These are phyloP conservation scores for Petrocephalus microphthalmus DNA, from an alignment of 2,113 vertebrate species.

Conservation along the genomic window DNA sequence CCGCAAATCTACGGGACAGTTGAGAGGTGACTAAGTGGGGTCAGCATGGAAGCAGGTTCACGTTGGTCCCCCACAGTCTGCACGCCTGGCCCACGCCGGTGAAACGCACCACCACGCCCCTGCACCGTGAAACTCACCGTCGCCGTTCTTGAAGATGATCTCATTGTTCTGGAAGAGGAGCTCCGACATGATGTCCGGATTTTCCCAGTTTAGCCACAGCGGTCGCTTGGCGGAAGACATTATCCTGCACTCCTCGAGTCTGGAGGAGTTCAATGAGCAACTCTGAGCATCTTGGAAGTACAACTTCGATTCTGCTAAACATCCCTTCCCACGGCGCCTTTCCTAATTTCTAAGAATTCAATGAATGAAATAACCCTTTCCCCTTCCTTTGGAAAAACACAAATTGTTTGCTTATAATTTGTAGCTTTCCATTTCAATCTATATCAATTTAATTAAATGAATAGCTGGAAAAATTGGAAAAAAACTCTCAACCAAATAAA, in stretches of 20 bases:
- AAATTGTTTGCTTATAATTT: background rate
- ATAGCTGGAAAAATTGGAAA: background rate
- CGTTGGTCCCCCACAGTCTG: too few species aligned
- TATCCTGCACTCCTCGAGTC: constrained; percentile 96
- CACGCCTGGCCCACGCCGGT: too few species aligned
- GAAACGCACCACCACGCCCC: background rate
- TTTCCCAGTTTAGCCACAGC: constrained; percentile 97
- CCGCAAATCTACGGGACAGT: constrained; percentile 74
- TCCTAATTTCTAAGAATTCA: background rate
- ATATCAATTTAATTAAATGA: background rate
- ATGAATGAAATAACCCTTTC: background rate
- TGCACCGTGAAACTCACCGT: constrained; percentile 67
- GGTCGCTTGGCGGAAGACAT: constrained; percentile 98
- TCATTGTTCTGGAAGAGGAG: constrained; percentile 97
- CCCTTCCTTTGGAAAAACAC: background rate
- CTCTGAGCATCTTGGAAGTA: background rate
- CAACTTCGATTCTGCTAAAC: background rate
- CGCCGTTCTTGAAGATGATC: constrained; percentile 98
- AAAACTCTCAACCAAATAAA: background rate
- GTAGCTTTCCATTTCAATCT: background rate
- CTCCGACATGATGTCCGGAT: constrained; percentile 98
- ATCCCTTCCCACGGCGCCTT: background rate
- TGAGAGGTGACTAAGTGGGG: background rate
- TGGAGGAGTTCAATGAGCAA: constrained; percentile 37
- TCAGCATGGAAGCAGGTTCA: too few species aligned